These are phyloP conservation scores for Tholera decimalis DNA, from an alignment of 2,888 invertebrate species.

Conservation along the genomic window DNA sequence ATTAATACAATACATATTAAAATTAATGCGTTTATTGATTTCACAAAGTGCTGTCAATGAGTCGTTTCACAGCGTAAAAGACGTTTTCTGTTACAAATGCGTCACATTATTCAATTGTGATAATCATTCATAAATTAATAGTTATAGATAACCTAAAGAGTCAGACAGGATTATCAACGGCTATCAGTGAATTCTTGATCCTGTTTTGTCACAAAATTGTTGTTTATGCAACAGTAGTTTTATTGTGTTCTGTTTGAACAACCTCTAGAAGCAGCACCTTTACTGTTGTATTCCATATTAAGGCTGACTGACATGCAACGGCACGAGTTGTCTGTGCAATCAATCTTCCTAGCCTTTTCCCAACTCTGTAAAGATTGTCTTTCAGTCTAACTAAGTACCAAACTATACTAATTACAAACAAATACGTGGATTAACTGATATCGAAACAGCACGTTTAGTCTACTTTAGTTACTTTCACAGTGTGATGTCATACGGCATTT, in stretches of 20 bases:
- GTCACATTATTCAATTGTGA: conserved; percentile 41
- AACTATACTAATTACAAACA: too few species aligned
- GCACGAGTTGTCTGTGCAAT: too few species aligned
- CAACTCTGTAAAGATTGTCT: too few species aligned
- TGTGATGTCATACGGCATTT: too few species aligned
- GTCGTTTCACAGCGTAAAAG: conserved; percentile 31
- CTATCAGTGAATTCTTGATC: conserved; percentile 59
- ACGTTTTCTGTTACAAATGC: conserved; percentile 33
- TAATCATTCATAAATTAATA: conserved; percentile 47
- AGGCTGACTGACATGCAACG: too few species aligned
- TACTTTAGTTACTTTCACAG: too few species aligned
- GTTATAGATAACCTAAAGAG: conserved; percentile 51
- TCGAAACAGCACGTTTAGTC: too few species aligned
- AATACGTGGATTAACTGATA: too few species aligned
- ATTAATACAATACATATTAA: conserved; percentile 45
- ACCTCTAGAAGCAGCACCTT: not conserved
- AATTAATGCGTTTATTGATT: conserved; percentile 48
- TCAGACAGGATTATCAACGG: conserved; percentile 50
- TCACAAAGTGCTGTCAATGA: conserved; percentile 23
- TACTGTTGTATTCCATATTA: too few species aligned
- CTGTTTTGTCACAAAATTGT: conserved; percentile 30
- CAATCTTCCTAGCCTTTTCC: too few species aligned
- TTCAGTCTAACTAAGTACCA: too few species aligned
- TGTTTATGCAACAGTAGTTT: not conserved
- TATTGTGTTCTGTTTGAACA: not conserved